Evolutionary conservation across 2,797 vertebrate species (phyloP), one percentile per base, ranked within the genome.

Genomic region (Acanthiza pusilla): DNA sequence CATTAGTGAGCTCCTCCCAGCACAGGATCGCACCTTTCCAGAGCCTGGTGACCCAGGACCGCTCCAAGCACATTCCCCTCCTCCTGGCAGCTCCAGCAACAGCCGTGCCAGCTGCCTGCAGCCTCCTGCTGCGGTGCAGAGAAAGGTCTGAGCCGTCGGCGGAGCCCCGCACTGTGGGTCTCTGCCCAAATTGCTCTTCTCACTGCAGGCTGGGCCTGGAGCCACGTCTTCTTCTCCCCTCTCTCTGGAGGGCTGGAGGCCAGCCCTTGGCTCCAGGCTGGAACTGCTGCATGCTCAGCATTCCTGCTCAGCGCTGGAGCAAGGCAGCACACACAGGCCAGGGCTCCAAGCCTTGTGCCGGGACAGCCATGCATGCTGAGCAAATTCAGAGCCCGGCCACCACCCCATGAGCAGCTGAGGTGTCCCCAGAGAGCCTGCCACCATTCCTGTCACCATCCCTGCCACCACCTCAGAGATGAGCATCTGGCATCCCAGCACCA

Each of bases 251-350:
- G 89, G 91, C 76, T 81, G n/a, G 65, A 93, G 87, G 85, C 89
- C 81, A 94, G 67, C 65, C 23, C 89, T 85, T 92, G 92, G 92
- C 91, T 92, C 34, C 66, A 23, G 50, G 42, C 88, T 27, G 40
- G 73, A 48, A 70, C 75, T 38, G 74, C 78, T 60, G 77, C 80
- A 0, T 94, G 90, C 95, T 94, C 94, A 67, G 92, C 89, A 88
- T 95, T 96, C 96, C 92, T 91, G 72, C 81, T 87, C 86, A 47
- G 88, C 9, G 1, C 50, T 47, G 78, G 75, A 96, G 92, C 86
- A 78, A 57, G 81, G 40, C 94, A 40, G 53, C 5, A 9, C 74
- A 78, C 5, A 9, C 40, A 83, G 60, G 25, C 42, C 10, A 11
- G 75, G 42, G 66, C 81, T 57, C 40, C 45, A 2, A 58, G 82